These are phyloP conservation scores for Nycticebus coucang DNA, from an alignment of 2,113 vertebrate species.

Conservation along the genomic window DNA sequence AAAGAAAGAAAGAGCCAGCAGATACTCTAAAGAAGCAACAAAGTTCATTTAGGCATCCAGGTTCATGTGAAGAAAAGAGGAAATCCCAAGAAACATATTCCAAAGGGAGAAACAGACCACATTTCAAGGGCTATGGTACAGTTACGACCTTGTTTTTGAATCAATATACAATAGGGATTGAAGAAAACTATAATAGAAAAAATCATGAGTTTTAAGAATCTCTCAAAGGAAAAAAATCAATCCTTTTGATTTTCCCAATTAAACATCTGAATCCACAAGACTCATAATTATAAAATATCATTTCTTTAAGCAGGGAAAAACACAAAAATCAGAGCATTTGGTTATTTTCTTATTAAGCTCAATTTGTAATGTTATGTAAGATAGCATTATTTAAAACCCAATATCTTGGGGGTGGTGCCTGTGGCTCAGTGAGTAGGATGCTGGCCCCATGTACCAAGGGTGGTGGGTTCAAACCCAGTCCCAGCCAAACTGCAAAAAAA, in stretches of 20 bases:
- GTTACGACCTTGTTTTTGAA: neutral
- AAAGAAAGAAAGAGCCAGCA: neutral
- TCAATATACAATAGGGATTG: neutral
- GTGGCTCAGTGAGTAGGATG: too few species aligned
- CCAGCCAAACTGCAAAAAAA: too few species aligned
- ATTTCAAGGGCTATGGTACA: neutral
- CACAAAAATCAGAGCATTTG: neutral
- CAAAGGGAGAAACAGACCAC: neutral
- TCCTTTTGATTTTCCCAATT: neutral
- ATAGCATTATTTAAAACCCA: neutral
- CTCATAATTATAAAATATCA: neutral
- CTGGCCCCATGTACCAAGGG: too few species aligned
- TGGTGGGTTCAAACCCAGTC: too few species aligned
- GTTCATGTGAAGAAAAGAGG: neutral
- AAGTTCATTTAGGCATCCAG: neutral
- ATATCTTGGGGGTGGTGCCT: too few species aligned
- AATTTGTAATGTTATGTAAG: neutral
- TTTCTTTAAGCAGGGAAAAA: neutral
- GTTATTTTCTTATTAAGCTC: neutral
- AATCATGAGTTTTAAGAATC: neutral
- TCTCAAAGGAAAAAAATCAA: neutral
- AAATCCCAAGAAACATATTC: neutral
- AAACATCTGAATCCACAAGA: neutral
- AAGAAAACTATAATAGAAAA: neutral
- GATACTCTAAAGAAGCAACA: neutral